Percentiles rank a stretch among this genome's conserved stretches.
These are phyloP conservation scores for Limonius californicus DNA, from an alignment of 1,140 invertebrate genomes.

Conservation along the genomic window DNA sequence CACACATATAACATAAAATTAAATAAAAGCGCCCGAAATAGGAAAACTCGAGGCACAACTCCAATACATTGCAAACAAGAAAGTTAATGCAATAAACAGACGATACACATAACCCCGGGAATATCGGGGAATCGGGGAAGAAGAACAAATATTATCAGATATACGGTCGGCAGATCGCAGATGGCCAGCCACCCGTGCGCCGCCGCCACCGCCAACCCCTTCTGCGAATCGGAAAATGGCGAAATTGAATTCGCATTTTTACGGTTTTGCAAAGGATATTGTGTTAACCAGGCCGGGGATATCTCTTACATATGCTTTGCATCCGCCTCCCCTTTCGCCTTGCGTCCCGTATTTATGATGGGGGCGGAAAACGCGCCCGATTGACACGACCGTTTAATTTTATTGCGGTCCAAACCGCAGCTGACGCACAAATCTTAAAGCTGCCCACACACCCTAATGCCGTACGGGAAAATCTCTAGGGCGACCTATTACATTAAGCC, in stretches of 20 bases:
- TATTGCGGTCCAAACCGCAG: conserved; percentile 6
- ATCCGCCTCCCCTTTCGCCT: neutral
- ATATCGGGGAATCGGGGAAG: neutral
- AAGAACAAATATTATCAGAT: conserved; percentile 13
- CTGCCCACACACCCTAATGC: neutral
- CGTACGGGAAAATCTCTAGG: too few species aligned
- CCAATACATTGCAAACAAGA: conserved; percentile 6
- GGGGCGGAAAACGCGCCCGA: neutral
- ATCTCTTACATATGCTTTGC: neutral
- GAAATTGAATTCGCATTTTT: conserved; percentile 7
- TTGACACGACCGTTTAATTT: conserved; percentile 10
- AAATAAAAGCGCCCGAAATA: neutral
- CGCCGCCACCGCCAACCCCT: neutral
- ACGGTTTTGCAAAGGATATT: conserved; percentile 6
- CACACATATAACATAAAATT: neutral
- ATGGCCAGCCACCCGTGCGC: conserved; percentile 2
- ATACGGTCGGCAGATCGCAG: neutral
- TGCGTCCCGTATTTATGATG: neutral
- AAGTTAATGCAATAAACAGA: conserved; percentile 10
- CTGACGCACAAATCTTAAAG: neutral
- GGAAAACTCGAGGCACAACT: neutral
- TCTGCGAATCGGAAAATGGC: neutral
- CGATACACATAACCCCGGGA: conserved; percentile 4
- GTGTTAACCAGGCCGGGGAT: neutral
- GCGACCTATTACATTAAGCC: too few species aligned